phyloP scores from a whole-genome alignment of 1,140 invertebrate species.

The Conopomorpha cramerella region DNA sequence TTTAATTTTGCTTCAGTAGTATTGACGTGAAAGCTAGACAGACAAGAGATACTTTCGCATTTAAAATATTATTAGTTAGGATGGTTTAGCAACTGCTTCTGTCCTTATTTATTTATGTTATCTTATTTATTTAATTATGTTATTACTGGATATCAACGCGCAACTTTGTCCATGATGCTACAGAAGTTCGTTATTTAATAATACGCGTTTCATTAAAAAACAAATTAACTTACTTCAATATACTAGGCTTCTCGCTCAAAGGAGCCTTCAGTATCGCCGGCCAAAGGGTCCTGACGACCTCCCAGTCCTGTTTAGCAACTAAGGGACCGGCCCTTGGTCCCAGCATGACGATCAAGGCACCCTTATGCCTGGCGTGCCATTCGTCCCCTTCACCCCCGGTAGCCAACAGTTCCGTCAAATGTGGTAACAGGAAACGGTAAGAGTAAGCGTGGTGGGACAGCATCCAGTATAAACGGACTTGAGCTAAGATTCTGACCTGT shows the following conservation, averaged over 20 bases:
- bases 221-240: conserved; percentile 30
- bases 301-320: conserved; percentile 76
- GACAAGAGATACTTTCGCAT: no score
- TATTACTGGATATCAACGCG: no score
- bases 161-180: no score
- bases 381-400: conserved; percentile 32
- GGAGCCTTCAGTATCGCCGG: conserved; percentile 58
- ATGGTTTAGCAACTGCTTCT: no score
- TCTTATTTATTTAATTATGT: no score
- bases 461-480: conserved; percentile 37
- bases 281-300: conserved; percentile 72
- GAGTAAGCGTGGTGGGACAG: conserved; percentile 40
- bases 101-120: no score
- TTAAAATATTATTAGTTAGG: no score
- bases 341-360: conserved; percentile 76
- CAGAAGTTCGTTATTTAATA: no score
- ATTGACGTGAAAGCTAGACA: no score
- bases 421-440: conserved; percentile 27
- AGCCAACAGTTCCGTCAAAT: conserved; percentile 15
- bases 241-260: conserved; percentile 41
- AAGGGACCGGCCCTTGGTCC: conserved; percentile 67
- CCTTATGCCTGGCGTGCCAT: conserved; percentile 52
- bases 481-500: conserved; percentile 34
- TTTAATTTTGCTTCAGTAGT: no score
- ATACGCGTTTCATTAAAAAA: no score